Base-by-base conservation (phyloP, 2,113 vertebrate genomes). In the Noctilio leporinus region DNA sequence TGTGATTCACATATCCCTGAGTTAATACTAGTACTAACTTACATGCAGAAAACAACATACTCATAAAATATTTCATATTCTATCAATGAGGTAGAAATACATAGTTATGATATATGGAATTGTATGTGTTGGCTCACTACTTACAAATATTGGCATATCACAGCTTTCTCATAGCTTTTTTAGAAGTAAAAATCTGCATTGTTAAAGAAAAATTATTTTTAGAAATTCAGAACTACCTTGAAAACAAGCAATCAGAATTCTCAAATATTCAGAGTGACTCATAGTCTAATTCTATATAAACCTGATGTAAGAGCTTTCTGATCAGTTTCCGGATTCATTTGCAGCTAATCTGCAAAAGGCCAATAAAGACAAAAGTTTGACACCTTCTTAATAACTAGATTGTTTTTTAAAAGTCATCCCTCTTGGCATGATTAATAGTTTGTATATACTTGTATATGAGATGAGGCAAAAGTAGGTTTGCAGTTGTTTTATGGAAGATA, bases 71-170 rank as follows among this genome's bases (percentile, higher is more conserved):
- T 11, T 82, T 78, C 57, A 24, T 53, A n/a, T 69, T 62, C 43
- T 93, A 73, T 78, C 47, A 65, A 19, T 83, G 40, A 89, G 86
- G 57, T 55, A 38, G 33, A 87, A 90, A 64, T 82, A 24, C 28
- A 73, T 7, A 30, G 20, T 86, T 92, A 81, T 72, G 17, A 65
- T 28, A 53, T 73, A 77, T 62, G 40, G 40, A 57, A 51, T 38
- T 38, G 4, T 55, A 30, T 16, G 38, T 16, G 49, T 22, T 94
- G 40, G 40, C 45, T 95, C 85, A 77, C 93, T 96, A 94, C 96
- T 97, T 96, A 94, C 92, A 96, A 97, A 97, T 95, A 82, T 89
- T 85, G 20, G 17, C 10, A 88, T 77, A 35, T 57, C 84, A 95
- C 15, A 95, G 84, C 28, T 96, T 96, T 89, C 24, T 62, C 28